Evolutionary conservation across 2,797 vertebrate genomes (phyloP), one percentile per base, ranked within the genome.

Genomic region (Pristis pectinata): DNA sequence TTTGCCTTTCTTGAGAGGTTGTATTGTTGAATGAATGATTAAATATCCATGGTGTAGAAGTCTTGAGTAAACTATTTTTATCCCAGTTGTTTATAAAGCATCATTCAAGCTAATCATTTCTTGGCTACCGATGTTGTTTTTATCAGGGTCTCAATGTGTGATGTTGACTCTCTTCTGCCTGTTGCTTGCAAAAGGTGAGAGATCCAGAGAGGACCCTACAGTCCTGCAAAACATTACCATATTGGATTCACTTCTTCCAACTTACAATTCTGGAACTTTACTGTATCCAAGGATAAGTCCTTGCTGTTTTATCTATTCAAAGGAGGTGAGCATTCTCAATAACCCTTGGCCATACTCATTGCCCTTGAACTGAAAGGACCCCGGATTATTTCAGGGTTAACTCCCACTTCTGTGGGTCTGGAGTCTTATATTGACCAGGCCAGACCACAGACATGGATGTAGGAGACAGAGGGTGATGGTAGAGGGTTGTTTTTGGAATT

Each of bases 61-160:
- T 13, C 53, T 59, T 59, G 83, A 87, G 87, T 87, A n/a, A 59
- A 59, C 83, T 87, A 87, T n/a, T 87, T 87, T 87, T 87, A 87
- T 59, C 83, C 53, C 30, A 8, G 22, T 30, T 34, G 83, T 87
- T 56, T 1, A 59, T 0, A 59, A 56, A 87, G 56, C 8, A 9
- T 87, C 30, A 34, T 59, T 56, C 24, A 87, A 59, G 83, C 83
- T 15, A 34, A 34, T 15, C 30, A 15, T 87, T 59, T 87, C 17
- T 87, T 87, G 83, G 83, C 83, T 2, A 15, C 53, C 1, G 59
- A 10, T 13, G 1, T 0, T 87, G 53, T 87, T 30, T 34, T 87
- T 59, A 59, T 87, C 53, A 59, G 83, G 53, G 53, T n/a, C 15
- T 30, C 27, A 17, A 3, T n/a, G 27, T 19, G 11, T 59, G 7